A percentile compares a stretch with the other conserved stretches of the same genome.
Conservation (phyloP, 2,113 vertebrate species). For the Indicator indicator region DNA sequence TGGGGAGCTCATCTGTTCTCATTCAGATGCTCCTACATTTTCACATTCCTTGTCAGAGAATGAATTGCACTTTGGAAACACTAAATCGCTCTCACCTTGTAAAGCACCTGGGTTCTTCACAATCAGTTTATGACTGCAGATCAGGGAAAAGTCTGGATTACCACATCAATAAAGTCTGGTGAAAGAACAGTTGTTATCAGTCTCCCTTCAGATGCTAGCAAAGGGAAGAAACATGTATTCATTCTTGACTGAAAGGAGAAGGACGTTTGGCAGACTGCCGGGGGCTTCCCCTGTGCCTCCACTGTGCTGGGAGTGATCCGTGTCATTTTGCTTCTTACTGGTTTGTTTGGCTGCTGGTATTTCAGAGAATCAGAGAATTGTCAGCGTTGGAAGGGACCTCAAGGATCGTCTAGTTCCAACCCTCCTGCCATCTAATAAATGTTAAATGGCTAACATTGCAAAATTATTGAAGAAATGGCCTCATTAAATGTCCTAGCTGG, state of each 20-base stretch:
- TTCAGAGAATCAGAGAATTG: too few relatives aligned
- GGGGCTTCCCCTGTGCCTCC: neutral
- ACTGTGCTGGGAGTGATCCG: neutral
- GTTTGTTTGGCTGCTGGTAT: neutral
- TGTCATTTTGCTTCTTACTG: neutral
- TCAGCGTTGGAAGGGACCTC: too few relatives aligned
- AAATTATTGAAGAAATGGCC: neutral
- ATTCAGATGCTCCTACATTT: neutral
- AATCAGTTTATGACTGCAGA: neutral
- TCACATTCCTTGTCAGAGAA: neutral
- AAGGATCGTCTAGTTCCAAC: too few relatives aligned
- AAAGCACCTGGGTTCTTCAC: neutral
- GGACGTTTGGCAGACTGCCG: neutral
- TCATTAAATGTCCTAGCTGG: neutral
- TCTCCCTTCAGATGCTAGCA: neutral
- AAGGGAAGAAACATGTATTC: neutral
- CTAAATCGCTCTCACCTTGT: neutral
- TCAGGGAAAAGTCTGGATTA: neutral
- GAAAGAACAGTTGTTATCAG: neutral
- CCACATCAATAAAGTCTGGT: neutral
- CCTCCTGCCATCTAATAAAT: too few relatives aligned
- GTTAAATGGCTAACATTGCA: neutral
- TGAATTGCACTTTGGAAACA: neutral
- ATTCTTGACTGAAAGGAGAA: neutral
- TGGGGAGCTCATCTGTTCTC: slow-evolving; percentile 17